Evolutionary conservation across 2,797 vertebrate genomes (phyloP).

Genomic region (Oceanodroma leucorhoa): DNA sequence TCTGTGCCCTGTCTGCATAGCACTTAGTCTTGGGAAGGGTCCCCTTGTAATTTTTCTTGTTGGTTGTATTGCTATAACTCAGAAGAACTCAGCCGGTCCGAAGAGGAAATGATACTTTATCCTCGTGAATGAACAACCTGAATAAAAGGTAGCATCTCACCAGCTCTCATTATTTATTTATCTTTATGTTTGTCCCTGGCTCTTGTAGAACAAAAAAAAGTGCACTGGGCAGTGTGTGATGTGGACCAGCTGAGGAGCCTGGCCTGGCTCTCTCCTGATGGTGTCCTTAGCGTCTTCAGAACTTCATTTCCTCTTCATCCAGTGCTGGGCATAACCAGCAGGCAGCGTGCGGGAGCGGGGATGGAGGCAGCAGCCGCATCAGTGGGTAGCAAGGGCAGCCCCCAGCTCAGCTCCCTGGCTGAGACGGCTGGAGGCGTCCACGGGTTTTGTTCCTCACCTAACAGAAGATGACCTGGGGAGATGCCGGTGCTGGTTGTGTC

Average conservation of each 20-base stretch:
- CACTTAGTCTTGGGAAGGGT: background rate
- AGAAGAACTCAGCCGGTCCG: background rate
- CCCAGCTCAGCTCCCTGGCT: background rate
- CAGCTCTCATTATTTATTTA: background rate
- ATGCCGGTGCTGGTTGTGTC: background rate
- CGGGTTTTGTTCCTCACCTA: accelerated
- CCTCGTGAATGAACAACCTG: background rate
- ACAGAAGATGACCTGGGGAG: background rate
- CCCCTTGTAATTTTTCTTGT: background rate
- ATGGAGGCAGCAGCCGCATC: background rate
- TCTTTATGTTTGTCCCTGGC: background rate
- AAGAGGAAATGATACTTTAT: background rate
- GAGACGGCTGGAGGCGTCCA: background rate
- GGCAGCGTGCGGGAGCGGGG: accelerated
- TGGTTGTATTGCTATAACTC: background rate
- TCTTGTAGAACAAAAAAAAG: background rate
- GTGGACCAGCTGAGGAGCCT: background rate
- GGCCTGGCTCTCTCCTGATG: background rate
- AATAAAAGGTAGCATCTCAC: background rate
- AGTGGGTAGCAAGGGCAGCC: background rate
- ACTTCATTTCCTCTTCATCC: background rate
- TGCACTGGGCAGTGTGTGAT: background rate
- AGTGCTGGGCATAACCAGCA: background rate
- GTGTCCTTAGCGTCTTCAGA: background rate
- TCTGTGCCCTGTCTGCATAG: background rate